Base-by-base conservation (phyloP, 2,113 vertebrate species). In the Cygnus buccinator region DNA sequence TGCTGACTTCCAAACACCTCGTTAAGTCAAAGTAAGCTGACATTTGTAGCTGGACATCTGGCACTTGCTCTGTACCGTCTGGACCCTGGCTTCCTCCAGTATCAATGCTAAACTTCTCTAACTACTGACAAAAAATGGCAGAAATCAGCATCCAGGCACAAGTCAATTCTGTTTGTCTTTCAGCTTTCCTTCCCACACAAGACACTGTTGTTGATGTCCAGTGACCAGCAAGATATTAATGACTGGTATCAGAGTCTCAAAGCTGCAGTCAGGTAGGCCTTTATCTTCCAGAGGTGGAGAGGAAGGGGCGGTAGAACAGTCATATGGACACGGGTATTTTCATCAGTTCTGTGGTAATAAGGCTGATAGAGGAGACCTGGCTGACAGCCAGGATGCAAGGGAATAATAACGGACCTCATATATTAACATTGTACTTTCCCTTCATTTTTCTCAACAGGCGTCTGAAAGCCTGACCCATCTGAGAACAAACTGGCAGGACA, bases 121-220 rank as follows among this genome's bases (percentile, higher is more conserved):
- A 17, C 26, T 83, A 43, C 14, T 17, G 37, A 20, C 55, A 26
- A 18, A 79, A 82, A 67, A 46, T 4, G 2, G 33, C 55, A 31
- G 29, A 80, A 94, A 61, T 72, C 21, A n/a, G 23, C 35, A 37
- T 9, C 15, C 17, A 31, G 39, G 29, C 31, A 26, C 33, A 54
- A 67, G 44, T 5, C 58, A 19, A 66, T 57, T 90, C 63, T 95
- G 35, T 57, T 78, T 95, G 35, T 95, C 67, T 97, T 97, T 52
- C 97, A 99, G 99, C 93, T 99, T 78, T 98, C 98, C 85, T 99
- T 99, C 97, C 97, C 98, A 23, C 97, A 96, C 57, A 98, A 99
- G 96, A 99, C 98, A 29, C 97, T 99, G 13, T 96, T 99, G 83
- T 97, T 99, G 85, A 99, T 99, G 99, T 99, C 99, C 71, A 97